Evolutionary conservation across 2,797 vertebrate genomes (phyloP).

Genomic region (Sebastiscus albofasciatus): DNA sequence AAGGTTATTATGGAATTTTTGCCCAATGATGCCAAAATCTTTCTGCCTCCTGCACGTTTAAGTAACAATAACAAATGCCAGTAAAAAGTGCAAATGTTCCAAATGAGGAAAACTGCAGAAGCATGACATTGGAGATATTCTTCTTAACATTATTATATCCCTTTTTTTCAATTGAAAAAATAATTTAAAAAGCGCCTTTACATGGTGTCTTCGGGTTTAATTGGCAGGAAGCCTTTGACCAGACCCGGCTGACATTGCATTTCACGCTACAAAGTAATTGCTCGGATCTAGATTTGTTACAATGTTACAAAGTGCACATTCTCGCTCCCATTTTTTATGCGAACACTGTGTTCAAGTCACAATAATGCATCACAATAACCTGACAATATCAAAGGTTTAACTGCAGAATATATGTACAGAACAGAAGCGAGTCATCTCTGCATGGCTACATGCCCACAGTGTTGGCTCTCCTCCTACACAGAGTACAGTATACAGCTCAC

Average conservation of each 20-base stretch:
- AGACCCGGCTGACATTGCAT: slow-evolving; percentile 47
- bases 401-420: background rate
- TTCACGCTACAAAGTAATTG: slow-evolving; percentile 47
- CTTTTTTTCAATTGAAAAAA: slow-evolving; percentile 17
- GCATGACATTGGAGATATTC: slow-evolving; percentile 6
- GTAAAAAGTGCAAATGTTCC: background rate
- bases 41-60: too few species aligned
- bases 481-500: slow-evolving; percentile 19
- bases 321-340: background rate
- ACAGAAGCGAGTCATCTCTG: background rate
- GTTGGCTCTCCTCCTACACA: slow-evolving; percentile 24
- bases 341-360: background rate
- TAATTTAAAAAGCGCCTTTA: slow-evolving; percentile 5
- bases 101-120: slow-evolving; percentile 16
- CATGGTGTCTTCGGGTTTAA: slow-evolving; percentile 48
- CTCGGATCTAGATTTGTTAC: slow-evolving; percentile 23
- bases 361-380: slow-evolving; percentile 17
- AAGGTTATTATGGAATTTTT: too few species aligned
- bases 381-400: slow-evolving; percentile 20
- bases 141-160: slow-evolving; percentile 25
- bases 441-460: background rate
- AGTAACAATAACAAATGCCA: background rate
- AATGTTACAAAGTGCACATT: slow-evolving; percentile 31
- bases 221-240: slow-evolving; percentile 55
- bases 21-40: too few species aligned